A percentile compares a stretch with the other conserved stretches of the same genome.
These are phyloP conservation scores for Hemichromis elongatus DNA, from an alignment of 2,113 vertebrate genomes.

Conservation along the genomic window DNA sequence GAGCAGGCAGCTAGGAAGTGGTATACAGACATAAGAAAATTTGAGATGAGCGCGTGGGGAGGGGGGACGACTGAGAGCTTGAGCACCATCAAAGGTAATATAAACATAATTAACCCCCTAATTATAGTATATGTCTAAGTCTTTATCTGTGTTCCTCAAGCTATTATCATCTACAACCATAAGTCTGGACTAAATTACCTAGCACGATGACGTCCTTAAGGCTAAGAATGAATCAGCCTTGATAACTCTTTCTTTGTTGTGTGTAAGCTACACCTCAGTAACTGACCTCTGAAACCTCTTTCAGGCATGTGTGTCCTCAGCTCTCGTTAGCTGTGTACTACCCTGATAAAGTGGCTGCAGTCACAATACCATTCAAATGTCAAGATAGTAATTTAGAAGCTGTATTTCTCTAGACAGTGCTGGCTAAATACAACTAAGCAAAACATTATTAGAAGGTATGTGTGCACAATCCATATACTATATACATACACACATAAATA, in stretches of 20 bases:
- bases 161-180: slow-evolving; percentile 56
- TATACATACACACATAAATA: not conserved
- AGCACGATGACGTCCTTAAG: slow-evolving; percentile 44
- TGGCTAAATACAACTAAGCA: not conserved
- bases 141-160: slow-evolving; percentile 50
- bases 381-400: not conserved
- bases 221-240: slow-evolving; percentile 45
- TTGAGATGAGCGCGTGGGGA: slow-evolving; percentile 1
- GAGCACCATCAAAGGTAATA: slow-evolving; percentile 57
- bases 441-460: not conserved
- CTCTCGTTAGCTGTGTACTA: slow-evolving; percentile 5
- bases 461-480: not conserved
- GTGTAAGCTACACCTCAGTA: slow-evolving; percentile 32
- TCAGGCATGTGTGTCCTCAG: slow-evolving; percentile 3
- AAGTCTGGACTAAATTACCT: slow-evolving; percentile 52
- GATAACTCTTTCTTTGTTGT: slow-evolving; percentile 32
- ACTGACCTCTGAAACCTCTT: slow-evolving; percentile 31
- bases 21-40: slow-evolving; percentile 14
- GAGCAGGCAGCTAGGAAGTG: slow-evolving; percentile 13
- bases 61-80: slow-evolving; percentile 11
- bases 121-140: slow-evolving; percentile 56
- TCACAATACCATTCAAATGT: not conserved
- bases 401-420: not conserved
- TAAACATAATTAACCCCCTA: slow-evolving; percentile 66
- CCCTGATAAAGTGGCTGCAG: slow-evolving; percentile 5